These are phyloP conservation scores for Larimichthys crocea DNA, from an alignment of 2,113 vertebrate species.

Conservation along the genomic window DNA sequence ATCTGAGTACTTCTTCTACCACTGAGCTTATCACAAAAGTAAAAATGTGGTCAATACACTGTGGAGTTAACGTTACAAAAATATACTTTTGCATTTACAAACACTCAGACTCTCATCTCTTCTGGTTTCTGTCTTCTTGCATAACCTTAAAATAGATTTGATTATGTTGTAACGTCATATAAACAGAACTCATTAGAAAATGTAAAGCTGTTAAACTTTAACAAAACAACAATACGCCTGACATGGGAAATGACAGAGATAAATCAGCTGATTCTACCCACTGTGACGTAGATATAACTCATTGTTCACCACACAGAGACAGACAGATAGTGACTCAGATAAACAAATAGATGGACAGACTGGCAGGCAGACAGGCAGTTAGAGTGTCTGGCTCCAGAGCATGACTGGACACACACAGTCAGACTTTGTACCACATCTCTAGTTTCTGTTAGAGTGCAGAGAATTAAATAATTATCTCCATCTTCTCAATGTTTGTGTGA, in stretches of 20 bases:
- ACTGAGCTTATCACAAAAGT: background rate
- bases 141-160: background rate
- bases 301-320: slow-evolving; percentile 1
- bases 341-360: slow-evolving; percentile 73
- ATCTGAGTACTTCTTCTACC: background rate
- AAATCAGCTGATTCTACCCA: background rate
- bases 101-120: background rate
- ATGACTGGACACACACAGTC: slow-evolving; percentile 24
- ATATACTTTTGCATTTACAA: background rate
- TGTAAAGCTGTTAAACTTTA: slow-evolving; percentile 2
- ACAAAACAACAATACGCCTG: background rate
- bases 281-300: background rate
- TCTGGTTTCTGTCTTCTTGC: background rate
- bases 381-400: slow-evolving; percentile 24
- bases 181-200: background rate
- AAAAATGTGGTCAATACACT: background rate
- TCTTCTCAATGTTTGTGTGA: background rate
- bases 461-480: background rate
- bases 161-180: background rate
- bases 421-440: background rate
- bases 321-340: slow-evolving; percentile 17
- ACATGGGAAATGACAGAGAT: slow-evolving; percentile 3
- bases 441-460: slow-evolving; percentile 4
- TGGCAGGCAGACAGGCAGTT: slow-evolving; percentile 19
- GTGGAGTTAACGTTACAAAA: background rate